phyloP scores from a whole-genome alignment of 2,113 vertebrate genomes.

The Psilopsiagon aymara region DNA sequence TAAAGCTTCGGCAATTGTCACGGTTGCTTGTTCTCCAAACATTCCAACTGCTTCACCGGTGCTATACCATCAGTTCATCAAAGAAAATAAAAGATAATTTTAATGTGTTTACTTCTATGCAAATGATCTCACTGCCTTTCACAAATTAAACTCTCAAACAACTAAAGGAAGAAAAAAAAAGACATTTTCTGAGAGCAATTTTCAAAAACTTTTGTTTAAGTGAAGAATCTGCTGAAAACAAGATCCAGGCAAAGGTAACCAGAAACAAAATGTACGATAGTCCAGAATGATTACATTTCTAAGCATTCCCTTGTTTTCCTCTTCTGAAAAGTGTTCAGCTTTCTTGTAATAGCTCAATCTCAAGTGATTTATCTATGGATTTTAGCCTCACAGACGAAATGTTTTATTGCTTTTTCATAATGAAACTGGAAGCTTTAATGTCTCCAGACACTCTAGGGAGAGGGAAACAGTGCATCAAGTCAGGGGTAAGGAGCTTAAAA shows the following conservation, averaged over 20 bases:
- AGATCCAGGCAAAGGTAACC: neutral
- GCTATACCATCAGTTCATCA: neutral
- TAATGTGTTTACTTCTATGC: neutral
- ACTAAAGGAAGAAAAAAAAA: neutral
- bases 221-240: neutral
- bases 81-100: neutral
- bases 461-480: neutral
- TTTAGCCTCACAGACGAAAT: constrained; percentile 21
- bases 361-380: neutral
- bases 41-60: neutral
- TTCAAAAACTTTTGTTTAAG: neutral
- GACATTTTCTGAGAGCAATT: neutral
- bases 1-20: neutral
- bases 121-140: neutral
- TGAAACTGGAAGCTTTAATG: neutral
- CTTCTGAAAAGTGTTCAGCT: neutral
- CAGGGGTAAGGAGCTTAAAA: neutral
- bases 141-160: neutral
- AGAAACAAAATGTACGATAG: neutral
- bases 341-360: neutral
- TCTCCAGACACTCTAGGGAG: constrained; percentile 16
- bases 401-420: constrained; percentile 35
- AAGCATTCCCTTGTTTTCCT: neutral
- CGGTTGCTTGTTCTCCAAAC: neutral
- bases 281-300: neutral